Evolutionary conservation across 2,113 vertebrate genomes (phyloP).

Genomic region (Notechis scutatus): DNA sequence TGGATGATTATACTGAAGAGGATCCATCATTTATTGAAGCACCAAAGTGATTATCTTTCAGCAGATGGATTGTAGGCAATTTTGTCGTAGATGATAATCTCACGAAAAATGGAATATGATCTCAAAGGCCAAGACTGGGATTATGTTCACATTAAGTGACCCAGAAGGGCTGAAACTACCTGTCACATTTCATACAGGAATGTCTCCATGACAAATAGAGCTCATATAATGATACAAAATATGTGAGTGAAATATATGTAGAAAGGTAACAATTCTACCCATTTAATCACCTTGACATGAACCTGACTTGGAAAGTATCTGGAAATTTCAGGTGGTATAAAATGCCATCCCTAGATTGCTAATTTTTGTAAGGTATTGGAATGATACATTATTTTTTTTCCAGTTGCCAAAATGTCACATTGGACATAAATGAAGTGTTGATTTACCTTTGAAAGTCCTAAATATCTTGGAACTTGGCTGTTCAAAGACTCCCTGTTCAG

Average conservation of each 20-base stretch:
- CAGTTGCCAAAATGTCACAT: not conserved
- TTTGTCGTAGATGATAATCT: conserved; percentile 51
- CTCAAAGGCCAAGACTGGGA: not conserved
- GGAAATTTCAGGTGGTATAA: not conserved
- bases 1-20: conserved; percentile 8
- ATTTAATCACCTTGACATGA: not conserved
- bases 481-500: not conserved
- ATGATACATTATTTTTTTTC: not conserved
- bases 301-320: not conserved
- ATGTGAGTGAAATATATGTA: not conserved
- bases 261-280: not conserved
- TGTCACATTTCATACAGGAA: not conserved
- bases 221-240: not conserved
- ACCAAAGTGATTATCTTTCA: conserved; percentile 45
- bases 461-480: not conserved
- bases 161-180: not conserved
- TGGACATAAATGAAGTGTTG: not conserved
- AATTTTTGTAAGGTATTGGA: not conserved
- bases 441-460: not conserved
- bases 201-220: not conserved
- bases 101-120: not conserved
- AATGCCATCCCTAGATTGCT: not conserved
- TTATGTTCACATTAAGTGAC: not conserved
- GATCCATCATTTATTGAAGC: conserved; percentile 27
- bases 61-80: conserved; percentile 39